Evolutionary conservation across 2,888 invertebrate species (phyloP), one percentile per base, ranked within the genome.

Genomic region (Andrena dorsata): DNA sequence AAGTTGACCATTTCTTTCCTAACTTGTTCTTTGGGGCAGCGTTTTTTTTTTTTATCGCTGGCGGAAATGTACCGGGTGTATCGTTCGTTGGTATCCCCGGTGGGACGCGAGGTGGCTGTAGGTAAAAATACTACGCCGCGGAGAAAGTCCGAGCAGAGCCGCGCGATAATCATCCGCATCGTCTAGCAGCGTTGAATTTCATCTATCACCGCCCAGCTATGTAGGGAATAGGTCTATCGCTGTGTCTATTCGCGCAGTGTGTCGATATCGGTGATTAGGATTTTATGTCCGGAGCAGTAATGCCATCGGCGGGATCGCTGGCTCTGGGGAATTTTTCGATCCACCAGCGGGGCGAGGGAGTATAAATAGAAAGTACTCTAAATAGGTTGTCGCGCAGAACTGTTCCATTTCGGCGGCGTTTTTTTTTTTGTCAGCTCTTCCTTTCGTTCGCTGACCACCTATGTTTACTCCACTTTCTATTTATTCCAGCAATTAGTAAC

Each of bases 361-460:
- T 32, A 53, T 26, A 35, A 26, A 32, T 61, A 61, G 60, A 32
- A 61, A 30, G 26, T 30, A 61, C 30, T 32, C 26, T 30, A 61
- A 61, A 61, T 32, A 61, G 32, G 7, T 32, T 32, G 32, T 61
- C 60, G 32, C 8, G 56, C 10, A 56, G 23, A 20, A 23, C 20
- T 23, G 23, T 56, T 23, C 10, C 23, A 56, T 56, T 56, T 23
- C 23, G 56, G 26, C 0, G 56, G 10, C 56, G 13, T 56, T 51
- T 51, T 7, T 51, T 56, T 51, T 51, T 7, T 51, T 56, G 26
- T 53, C 7, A 56, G 26, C 56, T 20, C 56, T 56, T 26, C 23
- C 23, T 51, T 51, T 51, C 20, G 20, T 51, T 20, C 20, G 20
- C 20, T 51, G 20, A 20, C n/a, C 20, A 51, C n/a, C 20, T 51